Evolutionary conservation across 2,797 vertebrate genomes (phyloP).

Genomic region (Channa striata): DNA sequence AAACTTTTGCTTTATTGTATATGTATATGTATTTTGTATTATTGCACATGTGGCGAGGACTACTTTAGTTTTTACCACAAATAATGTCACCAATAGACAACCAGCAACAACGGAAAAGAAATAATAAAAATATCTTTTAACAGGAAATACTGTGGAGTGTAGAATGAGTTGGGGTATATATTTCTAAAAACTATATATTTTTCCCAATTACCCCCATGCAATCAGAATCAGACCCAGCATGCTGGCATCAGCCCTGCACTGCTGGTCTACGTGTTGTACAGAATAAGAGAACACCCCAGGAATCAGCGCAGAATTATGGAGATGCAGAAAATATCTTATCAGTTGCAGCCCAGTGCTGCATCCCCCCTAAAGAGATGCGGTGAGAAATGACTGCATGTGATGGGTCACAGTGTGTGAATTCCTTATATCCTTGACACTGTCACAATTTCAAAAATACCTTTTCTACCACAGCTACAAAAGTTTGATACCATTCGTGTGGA

Average conservation of each 20-base stretch:
- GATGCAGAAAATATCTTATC: slow-evolving; percentile 23
- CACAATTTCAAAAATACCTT: slow-evolving; percentile 1
- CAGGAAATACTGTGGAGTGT: neutral
- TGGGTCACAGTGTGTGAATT: neutral
- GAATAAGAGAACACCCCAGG: slow-evolving; percentile 12
- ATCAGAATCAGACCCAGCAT: slow-evolving; percentile 5
- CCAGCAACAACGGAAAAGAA: no score
- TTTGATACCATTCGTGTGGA: neutral
- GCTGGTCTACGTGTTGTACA: slow-evolving; percentile 1
- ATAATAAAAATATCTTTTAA: neutral
- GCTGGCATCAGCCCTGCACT: neutral
- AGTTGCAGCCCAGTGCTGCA: neutral
- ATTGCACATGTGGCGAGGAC: no score
- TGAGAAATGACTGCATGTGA: neutral
- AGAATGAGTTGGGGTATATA: neutral
- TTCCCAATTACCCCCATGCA: slow-evolving; percentile 1
- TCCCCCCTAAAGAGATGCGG: neutral
- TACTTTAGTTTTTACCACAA: no score
- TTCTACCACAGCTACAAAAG: neutral
- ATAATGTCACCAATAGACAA: no score
- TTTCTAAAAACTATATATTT: neutral
- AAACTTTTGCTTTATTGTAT: no score
- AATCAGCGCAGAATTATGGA: slow-evolving; percentile 10
- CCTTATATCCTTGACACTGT: neutral
- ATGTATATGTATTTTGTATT: no score